phyloP scores from a whole-genome alignment of 2,797 vertebrate genomes.

The Scomberomorus guttatus region DNA sequence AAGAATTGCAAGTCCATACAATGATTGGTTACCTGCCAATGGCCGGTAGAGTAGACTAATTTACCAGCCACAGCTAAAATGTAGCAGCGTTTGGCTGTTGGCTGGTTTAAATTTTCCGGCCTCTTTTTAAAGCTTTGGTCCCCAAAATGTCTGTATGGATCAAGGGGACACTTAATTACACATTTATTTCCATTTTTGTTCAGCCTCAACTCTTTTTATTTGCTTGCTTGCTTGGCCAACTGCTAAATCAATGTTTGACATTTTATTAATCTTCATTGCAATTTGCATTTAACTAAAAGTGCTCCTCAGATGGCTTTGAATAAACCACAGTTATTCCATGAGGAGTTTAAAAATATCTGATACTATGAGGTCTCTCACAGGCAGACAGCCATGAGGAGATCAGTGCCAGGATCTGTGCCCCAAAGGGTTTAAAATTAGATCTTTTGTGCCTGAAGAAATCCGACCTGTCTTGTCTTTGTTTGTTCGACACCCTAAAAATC shows the following conservation, averaged over 20 bases:
- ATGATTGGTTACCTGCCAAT: slow-evolving; percentile 73
- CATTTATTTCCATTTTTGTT: slow-evolving; percentile 47
- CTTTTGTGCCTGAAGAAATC: slow-evolving; percentile 48
- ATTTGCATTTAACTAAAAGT: slow-evolving; percentile 27
- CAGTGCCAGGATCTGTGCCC: slow-evolving; percentile 36
- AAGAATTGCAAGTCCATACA: slow-evolving; percentile 48
- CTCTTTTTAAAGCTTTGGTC: slow-evolving; percentile 51
- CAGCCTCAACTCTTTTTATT: slow-evolving; percentile 4
- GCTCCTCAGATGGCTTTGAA: background rate
- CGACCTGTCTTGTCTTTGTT: slow-evolving; percentile 35
- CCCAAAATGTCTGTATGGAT: slow-evolving; percentile 61
- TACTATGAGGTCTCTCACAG: slow-evolving; percentile 7
- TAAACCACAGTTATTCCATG: background rate
- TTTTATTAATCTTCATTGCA: slow-evolving; percentile 23
- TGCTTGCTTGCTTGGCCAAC: slow-evolving; percentile 19
- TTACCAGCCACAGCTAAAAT: slow-evolving; percentile 56
- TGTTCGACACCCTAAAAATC: slow-evolving; percentile 25
- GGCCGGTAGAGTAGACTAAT: slow-evolving; percentile 57
- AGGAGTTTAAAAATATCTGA: slow-evolving; percentile 6
- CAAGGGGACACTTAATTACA: slow-evolving; percentile 65
- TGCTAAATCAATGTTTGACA: slow-evolving; percentile 1
- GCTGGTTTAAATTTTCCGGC: slow-evolving; percentile 64
- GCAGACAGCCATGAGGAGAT: slow-evolving; percentile 34
- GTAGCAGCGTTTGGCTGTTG: slow-evolving; percentile 56
- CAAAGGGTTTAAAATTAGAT: slow-evolving; percentile 46